phyloP scores from a whole-genome alignment of 2,113 vertebrate genomes.

The Argyrosomus japonicus region DNA sequence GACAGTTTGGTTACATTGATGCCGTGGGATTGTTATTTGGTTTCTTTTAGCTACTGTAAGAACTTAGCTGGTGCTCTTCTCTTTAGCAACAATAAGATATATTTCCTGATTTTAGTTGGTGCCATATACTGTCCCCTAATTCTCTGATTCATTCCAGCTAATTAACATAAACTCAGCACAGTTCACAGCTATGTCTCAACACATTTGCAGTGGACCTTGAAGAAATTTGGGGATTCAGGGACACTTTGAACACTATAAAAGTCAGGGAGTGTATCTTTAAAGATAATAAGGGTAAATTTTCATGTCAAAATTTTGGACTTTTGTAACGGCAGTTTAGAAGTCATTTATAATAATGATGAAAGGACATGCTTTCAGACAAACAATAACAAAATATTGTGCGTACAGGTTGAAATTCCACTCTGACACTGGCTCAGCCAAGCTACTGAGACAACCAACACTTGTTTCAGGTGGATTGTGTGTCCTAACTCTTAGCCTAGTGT shows the following conservation, averaged over 20 bases:
- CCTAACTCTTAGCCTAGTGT: neutral
- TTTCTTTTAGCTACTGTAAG: neutral
- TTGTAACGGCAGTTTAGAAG: no score
- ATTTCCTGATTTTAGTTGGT: neutral
- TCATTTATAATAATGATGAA: neutral
- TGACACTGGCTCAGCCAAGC: neutral
- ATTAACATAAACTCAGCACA: neutral
- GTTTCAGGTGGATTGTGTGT: no score
- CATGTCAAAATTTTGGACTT: no score
- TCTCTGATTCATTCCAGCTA: neutral
- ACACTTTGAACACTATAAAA: neutral
- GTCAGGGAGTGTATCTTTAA: neutral
- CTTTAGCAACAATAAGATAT: neutral
- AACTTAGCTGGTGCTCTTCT: no score
- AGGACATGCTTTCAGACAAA: neutral
- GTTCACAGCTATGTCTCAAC: neutral
- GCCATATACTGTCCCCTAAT: neutral
- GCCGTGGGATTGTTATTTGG: slow-evolving; percentile 22
- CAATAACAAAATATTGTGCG: neutral
- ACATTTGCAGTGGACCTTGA: neutral
- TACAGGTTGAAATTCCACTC: neutral
- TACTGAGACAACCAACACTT: no score
- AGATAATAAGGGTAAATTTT: no score
- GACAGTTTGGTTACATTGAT: slow-evolving; percentile 36
- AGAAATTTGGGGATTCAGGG: neutral